phyloP scores from a whole-genome alignment of 1,140 invertebrate species.

The Pseudoatta argentina region DNA sequence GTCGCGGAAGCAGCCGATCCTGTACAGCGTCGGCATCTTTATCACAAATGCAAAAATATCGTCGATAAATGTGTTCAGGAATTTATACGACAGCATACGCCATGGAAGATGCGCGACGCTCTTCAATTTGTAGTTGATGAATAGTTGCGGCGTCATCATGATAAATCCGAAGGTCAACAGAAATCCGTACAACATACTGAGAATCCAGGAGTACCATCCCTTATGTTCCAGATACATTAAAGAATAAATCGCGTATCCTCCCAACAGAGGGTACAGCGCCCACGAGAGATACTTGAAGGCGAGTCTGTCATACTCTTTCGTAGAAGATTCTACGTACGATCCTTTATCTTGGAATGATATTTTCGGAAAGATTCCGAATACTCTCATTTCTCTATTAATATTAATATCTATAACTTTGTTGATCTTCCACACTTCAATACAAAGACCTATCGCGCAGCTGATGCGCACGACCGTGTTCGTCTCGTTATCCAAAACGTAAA shows the following conservation, averaged over 20 bases:
- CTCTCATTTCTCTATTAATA: conserved; percentile 91
- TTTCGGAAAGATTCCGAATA: conserved; percentile 93
- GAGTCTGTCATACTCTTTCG: conserved; percentile 97
- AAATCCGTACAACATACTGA: conserved; percentile 99
- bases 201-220: conserved; percentile 98
- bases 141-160: conserved; percentile 99
- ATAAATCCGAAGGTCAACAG: conserved; percentile 99
- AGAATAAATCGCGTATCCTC: conserved; percentile 97
- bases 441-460: conserved; percentile 96
- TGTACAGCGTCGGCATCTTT: conserved; percentile 99
- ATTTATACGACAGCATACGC: conserved; percentile 99
- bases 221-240: conserved; percentile 99
- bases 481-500: conserved; percentile 99
- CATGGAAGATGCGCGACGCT: conserved; percentile 99
- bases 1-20: conserved; percentile 98
- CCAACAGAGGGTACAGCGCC: conserved; percentile 96
- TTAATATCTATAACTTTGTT: conserved; percentile 97
- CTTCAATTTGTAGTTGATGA: conserved; percentile 99
- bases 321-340: conserved; percentile 98
- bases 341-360: conserved; percentile 96
- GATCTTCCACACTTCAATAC: conserved; percentile 99
- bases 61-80: conserved; percentile 99
- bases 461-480: conserved; percentile 98
- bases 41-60: conserved; percentile 99
- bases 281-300: conserved; percentile 99